Evolutionary conservation across 2,888 invertebrate genomes (phyloP), one percentile per base, ranked within the genome.

Genomic region (Parochlus steinenii): DNA sequence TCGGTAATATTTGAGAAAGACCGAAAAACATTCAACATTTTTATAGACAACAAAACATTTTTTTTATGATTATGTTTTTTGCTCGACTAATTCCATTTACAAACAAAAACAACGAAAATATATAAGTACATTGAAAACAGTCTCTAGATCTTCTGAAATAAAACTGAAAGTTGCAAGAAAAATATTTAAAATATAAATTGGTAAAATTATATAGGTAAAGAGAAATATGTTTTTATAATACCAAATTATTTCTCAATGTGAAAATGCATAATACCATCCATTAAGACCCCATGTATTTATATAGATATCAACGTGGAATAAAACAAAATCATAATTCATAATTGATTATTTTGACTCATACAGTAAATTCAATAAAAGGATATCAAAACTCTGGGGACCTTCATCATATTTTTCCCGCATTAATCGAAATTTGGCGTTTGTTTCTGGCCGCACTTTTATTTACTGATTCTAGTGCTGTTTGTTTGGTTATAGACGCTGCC

Each of bases 191-290:
- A 11, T 24, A 24, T 11, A n/a, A n/a, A 24, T 11, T 5, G 12
- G 12, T 11, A 5, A 24, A 24, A 24, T 24, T 24, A 11, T 11
- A 24, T 24, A 11, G 4, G 4, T 5, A 3, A 11, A 14, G 31
- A 6, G 25, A n/a, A 24, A 15, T 17, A 25, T 18, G 26, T 37
- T 26, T 37, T 11, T 17, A 26, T 23, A 15, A n/a, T 3, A 33
- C 15, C 26, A 33, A 33, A 25, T 33, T 22, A 33, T n/a, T 16
- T 26, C 11, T 15, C 11, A 17, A n/a, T 11, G 22, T 14, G n/a
- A 22, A 23, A 22, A 4, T 15, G 12, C 4, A 24, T 3, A 6
- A n/a, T 11, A 24, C n/a, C n/a, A 24, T 24, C 12, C 6, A 6
- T 24, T 24, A 12, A 11, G 12, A 24, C n/a, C 12, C 24, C 6